These are phyloP conservation scores for Lasioglossum vierecki DNA, from an alignment of 2,888 invertebrate species.

Conservation along the genomic window DNA sequence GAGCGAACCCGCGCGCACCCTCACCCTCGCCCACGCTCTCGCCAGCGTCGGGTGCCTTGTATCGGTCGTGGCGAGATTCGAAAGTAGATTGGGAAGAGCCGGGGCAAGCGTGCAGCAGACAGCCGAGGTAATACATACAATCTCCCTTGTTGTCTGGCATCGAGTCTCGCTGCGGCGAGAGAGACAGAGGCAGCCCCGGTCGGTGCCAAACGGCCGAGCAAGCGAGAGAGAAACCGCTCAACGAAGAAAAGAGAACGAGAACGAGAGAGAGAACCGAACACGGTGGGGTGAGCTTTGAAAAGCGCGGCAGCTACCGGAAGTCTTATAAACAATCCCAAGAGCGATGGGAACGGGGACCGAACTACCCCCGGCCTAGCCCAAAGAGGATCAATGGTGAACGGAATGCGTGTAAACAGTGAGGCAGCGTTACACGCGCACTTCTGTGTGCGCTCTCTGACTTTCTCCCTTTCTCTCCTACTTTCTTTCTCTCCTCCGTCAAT, in stretches of 20 bases:
- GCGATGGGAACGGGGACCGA: slow-evolving; percentile 67
- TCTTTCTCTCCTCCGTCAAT: not conserved
- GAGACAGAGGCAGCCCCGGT: slow-evolving; percentile 31
- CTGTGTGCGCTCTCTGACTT: slow-evolving; percentile 11
- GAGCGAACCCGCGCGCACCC: slow-evolving; percentile 33
- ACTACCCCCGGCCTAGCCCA: slow-evolving; percentile 56
- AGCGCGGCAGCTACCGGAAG: slow-evolving; percentile 77
- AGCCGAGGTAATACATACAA: slow-evolving; percentile 78
- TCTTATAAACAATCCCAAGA: slow-evolving; percentile 79
- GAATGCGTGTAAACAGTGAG: slow-evolving; percentile 71
- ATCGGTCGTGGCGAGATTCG: slow-evolving; percentile 74
- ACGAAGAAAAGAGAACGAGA: not conserved
- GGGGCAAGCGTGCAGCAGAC: slow-evolving; percentile 76
- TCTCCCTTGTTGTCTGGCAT: slow-evolving; percentile 77
- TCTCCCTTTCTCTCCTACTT: not conserved
- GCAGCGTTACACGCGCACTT: slow-evolving; percentile 42
- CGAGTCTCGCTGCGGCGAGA: slow-evolving; percentile 52
- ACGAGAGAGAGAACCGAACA: not conserved
- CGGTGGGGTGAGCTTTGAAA: slow-evolving; percentile 65
- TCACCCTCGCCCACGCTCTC: not conserved
- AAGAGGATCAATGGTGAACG: slow-evolving; percentile 74
- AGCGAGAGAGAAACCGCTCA: not conserved
- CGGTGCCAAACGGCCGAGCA: not conserved
- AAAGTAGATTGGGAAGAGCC: slow-evolving; percentile 75
- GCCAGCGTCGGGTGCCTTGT: slow-evolving; percentile 52